Percentiles rank a stretch among this genome's conserved stretches.
These are phyloP conservation scores for Heteromyza rotundicornis DNA, from an alignment of 2,888 invertebrate species.

Conservation along the genomic window DNA sequence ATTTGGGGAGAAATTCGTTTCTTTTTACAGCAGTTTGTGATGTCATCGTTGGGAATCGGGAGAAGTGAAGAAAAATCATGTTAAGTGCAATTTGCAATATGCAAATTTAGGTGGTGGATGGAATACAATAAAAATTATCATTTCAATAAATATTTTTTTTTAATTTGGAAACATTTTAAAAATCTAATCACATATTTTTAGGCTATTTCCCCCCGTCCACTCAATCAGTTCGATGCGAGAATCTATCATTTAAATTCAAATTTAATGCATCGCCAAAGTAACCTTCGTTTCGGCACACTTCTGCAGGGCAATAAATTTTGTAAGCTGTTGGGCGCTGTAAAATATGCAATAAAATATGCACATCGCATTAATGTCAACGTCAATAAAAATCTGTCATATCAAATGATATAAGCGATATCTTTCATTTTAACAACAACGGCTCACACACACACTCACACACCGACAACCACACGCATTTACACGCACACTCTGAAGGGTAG, in stretches of 20 bases:
- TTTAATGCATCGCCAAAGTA: too few relatives aligned
- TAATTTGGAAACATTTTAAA: too few relatives aligned
- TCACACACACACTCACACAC: neutral
- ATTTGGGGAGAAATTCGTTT: neutral
- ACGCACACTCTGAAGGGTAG: neutral
- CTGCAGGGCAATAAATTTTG: neutral
- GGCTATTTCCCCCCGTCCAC: too few relatives aligned
- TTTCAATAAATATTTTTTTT: too few relatives aligned
- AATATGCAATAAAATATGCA: constrained; percentile 7
- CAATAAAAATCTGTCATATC: constrained; percentile 4
- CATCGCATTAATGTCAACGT: constrained; percentile 3
- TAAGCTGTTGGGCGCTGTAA: neutral
- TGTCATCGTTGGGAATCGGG: neutral
- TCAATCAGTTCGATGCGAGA: too few relatives aligned
- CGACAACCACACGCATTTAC: constrained; percentile 29
- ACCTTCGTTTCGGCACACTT: too few relatives aligned
- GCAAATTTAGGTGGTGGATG: too few relatives aligned
- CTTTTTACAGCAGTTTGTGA: neutral
- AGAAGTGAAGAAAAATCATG: too few relatives aligned
- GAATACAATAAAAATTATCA: too few relatives aligned
- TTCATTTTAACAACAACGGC: neutral
- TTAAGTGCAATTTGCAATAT: too few relatives aligned
- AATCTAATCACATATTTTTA: too few relatives aligned
- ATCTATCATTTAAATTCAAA: too few relatives aligned
- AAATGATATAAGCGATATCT: neutral